Base-by-base conservation (phyloP, 2,797 vertebrate species). In the Coregonus sp. region DNA sequence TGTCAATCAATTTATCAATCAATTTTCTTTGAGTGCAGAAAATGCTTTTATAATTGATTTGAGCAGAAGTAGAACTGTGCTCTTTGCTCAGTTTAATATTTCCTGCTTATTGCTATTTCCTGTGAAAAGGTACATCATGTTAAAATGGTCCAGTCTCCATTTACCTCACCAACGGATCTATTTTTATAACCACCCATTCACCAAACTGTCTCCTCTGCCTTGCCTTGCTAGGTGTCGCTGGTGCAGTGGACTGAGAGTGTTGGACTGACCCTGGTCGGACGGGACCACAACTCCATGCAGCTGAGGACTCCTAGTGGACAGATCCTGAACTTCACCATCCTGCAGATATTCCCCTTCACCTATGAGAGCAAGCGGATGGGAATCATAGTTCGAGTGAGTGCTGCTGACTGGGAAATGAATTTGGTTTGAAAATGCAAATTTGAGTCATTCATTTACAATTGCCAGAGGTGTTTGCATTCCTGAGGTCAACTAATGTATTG, bases 341-440 rank as follows among this genome's bases (percentile, higher is more conserved):
- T 99, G 76, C 98, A 99, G 94, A 95, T 99, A 77, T 99, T 99
- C 89, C 98, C 98, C 1, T 99, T 99, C 87, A 99, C 98, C 59
- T 99, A 98, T 0, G 98, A 99, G 88, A 99, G 98, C 95, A 99
- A 98, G 70, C 96, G 98, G 73, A 99, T 99, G 98, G 98, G 98
- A 65, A 95, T 99, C 80, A 99, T 99, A 1, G 97, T 99, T 65
- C 86, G 96, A 77, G 98, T 99, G 85, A 96, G 97, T 86, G 76
- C 74, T 50, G 31, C 65, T 11, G 31, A 35, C 31, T 4, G 20
- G 20, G 59, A 51, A 5, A n/a, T 31, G 16, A 20, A 51, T 61
- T 5, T 14, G 33, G n/a, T 14, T n/a, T n/a, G 33, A 50, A 40
- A 40, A 20, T 12, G 18, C 40, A 5, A 18, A 56, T 4, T 33